These are phyloP conservation scores for Pomacea maculata DNA, from an alignment of 1,140 invertebrate genomes.

Conservation along the genomic window DNA sequence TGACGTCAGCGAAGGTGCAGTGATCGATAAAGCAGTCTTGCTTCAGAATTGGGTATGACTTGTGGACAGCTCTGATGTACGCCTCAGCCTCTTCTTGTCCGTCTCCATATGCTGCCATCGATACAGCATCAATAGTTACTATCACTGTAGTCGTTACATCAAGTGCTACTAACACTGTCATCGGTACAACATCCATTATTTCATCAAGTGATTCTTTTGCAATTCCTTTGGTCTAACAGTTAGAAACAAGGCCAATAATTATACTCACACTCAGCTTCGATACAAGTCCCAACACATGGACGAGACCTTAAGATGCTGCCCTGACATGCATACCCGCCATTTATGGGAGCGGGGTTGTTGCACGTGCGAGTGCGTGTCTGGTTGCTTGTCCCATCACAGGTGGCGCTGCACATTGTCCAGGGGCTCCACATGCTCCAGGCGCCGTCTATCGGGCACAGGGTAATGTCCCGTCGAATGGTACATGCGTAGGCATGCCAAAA, in stretches of 20 bases:
- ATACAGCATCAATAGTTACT: neutral
- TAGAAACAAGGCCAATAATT: too few species aligned
- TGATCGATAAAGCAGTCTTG: constrained; percentile 21
- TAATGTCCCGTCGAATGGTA: constrained; percentile 19
- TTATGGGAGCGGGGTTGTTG: constrained; percentile 35
- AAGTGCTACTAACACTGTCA: too few species aligned
- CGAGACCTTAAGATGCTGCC: constrained; percentile 20
- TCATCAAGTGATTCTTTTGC: too few species aligned
- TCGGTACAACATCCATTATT: too few species aligned
- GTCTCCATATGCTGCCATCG: constrained; percentile 2
- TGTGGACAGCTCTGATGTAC: constrained; percentile 22
- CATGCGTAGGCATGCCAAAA: constrained; percentile 31
- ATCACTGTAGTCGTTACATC: too few species aligned
- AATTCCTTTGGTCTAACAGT: too few species aligned
- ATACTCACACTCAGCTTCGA: neutral
- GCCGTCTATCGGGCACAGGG: constrained; percentile 36
- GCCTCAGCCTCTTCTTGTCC: constrained; percentile 20
- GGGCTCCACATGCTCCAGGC: constrained; percentile 41
- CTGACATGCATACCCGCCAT: constrained; percentile 49
- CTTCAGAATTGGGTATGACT: constrained; percentile 15
- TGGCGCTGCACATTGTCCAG: constrained; percentile 42
- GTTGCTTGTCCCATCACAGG: constrained; percentile 38
- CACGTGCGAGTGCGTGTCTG: constrained; percentile 28
- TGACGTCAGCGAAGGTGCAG: constrained; percentile 20
- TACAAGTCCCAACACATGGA: constrained; percentile 24